These are phyloP conservation scores for Sylvilagus floridanus DNA, from an alignment of 2,797 vertebrate genomes.

Conservation along the genomic window DNA sequence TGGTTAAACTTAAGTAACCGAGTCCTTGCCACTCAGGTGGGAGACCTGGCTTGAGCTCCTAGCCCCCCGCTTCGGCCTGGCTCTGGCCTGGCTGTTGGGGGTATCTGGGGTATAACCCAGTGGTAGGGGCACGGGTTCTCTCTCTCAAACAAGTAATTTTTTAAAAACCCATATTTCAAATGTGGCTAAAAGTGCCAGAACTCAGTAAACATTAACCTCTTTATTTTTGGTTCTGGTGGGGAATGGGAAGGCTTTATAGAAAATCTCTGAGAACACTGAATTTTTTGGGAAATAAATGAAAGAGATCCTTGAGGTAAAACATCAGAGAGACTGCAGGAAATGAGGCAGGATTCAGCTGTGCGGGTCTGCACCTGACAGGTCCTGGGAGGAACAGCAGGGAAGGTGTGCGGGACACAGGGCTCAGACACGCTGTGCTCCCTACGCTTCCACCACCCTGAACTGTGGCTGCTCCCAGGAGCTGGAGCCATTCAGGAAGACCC, in stretches of 20 bases:
- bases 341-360: background rate
- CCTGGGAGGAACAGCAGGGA: background rate
- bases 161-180: background rate
- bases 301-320: constrained; percentile 13
- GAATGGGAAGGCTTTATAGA: background rate
- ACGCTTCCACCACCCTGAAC: background rate
- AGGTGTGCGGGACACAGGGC: background rate
- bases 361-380: background rate
- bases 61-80: too few relatives aligned
- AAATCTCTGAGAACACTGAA: background rate
- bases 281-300: background rate
- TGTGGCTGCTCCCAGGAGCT: background rate
- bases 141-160: too few relatives aligned
- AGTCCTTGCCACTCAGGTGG: too few relatives aligned
- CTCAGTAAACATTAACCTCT: background rate
- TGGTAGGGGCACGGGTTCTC: too few relatives aligned
- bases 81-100: too few relatives aligned
- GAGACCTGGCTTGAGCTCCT: too few relatives aligned
- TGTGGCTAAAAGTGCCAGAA: background rate
- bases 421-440: background rate
- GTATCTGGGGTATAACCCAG: too few relatives aligned
- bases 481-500: constrained; percentile 5
- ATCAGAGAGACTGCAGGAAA: background rate
- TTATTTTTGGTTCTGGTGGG: background rate
- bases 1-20: too few relatives aligned